Conservation (phyloP, 2,888 invertebrate species). For the Metacarcinus magister region DNA sequence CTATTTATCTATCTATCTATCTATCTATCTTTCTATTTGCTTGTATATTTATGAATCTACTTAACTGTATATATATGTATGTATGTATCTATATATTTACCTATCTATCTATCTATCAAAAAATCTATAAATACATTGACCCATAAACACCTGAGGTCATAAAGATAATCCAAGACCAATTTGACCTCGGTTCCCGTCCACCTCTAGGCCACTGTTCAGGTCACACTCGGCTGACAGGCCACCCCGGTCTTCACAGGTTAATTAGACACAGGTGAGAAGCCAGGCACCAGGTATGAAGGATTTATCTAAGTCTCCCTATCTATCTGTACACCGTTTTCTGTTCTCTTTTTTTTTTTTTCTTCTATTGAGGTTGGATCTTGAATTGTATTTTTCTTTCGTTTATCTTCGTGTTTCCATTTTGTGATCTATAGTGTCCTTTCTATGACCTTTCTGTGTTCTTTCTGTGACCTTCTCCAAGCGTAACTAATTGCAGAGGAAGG, state of each 20-base stretch:
- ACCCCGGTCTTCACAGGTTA: slow-evolving; percentile 30
- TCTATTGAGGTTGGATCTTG: background rate
- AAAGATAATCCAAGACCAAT: slow-evolving; percentile 39
- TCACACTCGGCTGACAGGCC: background rate
- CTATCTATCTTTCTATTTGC: background rate
- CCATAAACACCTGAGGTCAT: slow-evolving; percentile 10
- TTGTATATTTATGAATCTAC: background rate
- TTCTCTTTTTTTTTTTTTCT: background rate
- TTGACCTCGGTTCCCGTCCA: background rate
- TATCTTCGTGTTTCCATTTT: background rate
- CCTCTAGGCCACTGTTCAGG: background rate
- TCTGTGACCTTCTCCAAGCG: background rate
- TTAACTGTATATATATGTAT: background rate
- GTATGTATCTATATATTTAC: background rate
- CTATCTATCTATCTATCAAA: background rate
- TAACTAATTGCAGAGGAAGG: background rate
- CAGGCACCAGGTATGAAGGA: slow-evolving; percentile 17
- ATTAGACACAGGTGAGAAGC: slow-evolving; percentile 40
- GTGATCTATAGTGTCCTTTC: background rate
- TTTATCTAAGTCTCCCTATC: background rate
- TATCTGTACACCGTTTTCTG: background rate
- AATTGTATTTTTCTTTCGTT: background rate
- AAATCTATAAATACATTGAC: slow-evolving; percentile 18
- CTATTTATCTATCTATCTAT: background rate
- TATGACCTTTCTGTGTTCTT: background rate